These are phyloP conservation scores for Percopsis transmontana DNA, from an alignment of 2,113 vertebrate genomes.

Conservation along the genomic window DNA sequence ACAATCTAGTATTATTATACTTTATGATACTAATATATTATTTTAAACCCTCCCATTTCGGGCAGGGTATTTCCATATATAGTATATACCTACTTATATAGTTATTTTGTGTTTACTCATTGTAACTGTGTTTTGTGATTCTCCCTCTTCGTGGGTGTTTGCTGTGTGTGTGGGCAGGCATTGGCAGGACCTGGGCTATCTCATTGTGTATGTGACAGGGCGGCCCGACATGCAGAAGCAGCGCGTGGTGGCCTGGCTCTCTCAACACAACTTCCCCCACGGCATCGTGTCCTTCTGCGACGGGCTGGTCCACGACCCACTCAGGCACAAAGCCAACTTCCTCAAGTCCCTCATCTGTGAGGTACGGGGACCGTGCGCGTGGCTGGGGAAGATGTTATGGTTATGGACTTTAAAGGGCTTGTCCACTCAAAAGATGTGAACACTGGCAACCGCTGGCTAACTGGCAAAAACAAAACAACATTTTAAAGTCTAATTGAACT, in stretches of 20 bases:
- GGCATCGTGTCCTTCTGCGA: constrained; percentile 98
- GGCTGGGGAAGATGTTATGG: neutral
- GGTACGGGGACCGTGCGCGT: constrained; percentile 58
- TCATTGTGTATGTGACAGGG: constrained; percentile 97
- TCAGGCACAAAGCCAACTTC: constrained; percentile 98
- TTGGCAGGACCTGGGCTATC: constrained; percentile 98
- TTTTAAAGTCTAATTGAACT: too few relatives aligned
- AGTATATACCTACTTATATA: too few relatives aligned
- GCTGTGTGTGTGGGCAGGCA: constrained; percentile 76
- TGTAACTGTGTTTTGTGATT: too few relatives aligned
- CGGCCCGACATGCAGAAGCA: constrained; percentile 99
- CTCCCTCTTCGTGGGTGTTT: too few relatives aligned
- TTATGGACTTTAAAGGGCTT: neutral
- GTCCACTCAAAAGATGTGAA: too few relatives aligned
- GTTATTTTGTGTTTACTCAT: too few relatives aligned
- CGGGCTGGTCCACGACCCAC: constrained; percentile 94
- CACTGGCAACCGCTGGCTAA: too few relatives aligned
- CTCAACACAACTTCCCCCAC: constrained; percentile 98
- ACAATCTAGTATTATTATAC: too few relatives aligned
- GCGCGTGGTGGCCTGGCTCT: constrained; percentile 97
- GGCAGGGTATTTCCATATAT: too few relatives aligned
- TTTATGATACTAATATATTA: too few relatives aligned
- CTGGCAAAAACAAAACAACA: too few relatives aligned
- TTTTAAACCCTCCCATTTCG: too few relatives aligned
- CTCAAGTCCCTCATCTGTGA: constrained; percentile 89